Percentiles rank a stretch among this genome's conserved stretches.
Conservation (phyloP, 2,797 vertebrate species). For the Geotrypetes seraphini region DNA sequence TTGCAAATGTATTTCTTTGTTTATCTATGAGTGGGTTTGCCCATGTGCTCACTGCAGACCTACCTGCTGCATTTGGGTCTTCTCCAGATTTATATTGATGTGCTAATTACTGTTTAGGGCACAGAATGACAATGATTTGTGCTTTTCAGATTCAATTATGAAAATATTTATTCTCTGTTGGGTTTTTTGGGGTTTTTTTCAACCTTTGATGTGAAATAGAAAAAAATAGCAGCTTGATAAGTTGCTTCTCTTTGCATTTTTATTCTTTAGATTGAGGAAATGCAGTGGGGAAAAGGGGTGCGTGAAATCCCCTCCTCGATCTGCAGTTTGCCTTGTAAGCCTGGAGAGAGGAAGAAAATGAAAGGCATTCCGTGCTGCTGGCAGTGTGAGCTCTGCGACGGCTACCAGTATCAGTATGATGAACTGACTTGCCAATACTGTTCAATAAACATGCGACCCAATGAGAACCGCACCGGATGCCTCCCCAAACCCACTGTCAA, state of each 20-base stretch:
- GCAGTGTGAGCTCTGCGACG: constrained; percentile 91
- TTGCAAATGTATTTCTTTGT: no score
- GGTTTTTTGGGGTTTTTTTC: no score
- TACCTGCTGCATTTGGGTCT: no score
- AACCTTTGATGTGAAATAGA: no score
- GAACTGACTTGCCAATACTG: constrained; percentile 89
- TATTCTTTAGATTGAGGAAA: constrained; percentile 78
- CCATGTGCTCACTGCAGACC: no score
- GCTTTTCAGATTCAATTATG: no score
- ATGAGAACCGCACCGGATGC: constrained; percentile 84
- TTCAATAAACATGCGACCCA: constrained; percentile 82
- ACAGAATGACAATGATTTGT: no score
- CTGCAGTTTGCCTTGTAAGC: constrained; percentile 86
- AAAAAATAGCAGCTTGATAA: no score
- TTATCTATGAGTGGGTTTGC: no score
- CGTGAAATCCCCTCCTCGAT: constrained; percentile 78
- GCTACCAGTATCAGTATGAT: constrained; percentile 91
- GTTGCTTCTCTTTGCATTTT: constrained; percentile 1
- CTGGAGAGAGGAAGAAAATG: constrained; percentile 89
- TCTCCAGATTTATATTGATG: no score
- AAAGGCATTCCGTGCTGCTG: constrained; percentile 96
- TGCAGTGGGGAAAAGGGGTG: constrained; percentile 85
- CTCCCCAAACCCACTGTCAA: constrained; percentile 93
- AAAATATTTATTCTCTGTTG: no score
- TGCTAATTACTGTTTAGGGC: no score